Base-by-base conservation (phyloP, 2,797 vertebrate species). In the Stomatorhinus walkeri region DNA sequence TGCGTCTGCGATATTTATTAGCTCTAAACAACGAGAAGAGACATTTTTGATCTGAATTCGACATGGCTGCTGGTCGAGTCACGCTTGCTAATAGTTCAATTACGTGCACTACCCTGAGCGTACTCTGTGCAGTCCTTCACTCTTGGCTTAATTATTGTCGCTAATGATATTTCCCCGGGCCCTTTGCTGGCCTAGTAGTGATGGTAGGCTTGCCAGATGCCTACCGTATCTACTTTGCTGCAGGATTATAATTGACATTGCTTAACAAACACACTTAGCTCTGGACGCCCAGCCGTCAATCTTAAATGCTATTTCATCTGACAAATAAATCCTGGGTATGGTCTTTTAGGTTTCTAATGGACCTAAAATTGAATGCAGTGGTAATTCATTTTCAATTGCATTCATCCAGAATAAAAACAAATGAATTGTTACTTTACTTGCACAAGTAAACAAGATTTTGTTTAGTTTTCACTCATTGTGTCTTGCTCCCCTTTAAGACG, bases 21-120 rank as follows among this genome's bases (percentile, higher is more conserved):
- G 40, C 22, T 3, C 43, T 40, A 40, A 85, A 79, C 52, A 88
- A 64, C 19, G 22, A 85, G 12, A 85, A 36, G 19, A 46, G 51
- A 28, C 8, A 24, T 76, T 83, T 88, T 88, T 52, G 32, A 87
- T 89, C 28, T 86, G 68, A 87, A 89, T 89, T 51, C 19, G 85
- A 68, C 64, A 51, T 76, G 59, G 43, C 83, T 59, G 64, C 68
- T 24, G 22, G 46, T 89, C 19, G 10, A 56, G 83, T 32, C 61
- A 76, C 40, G 59, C 59, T 40, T 19, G 8, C 88, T 86, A 56
- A 86, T 89, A 52, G 64, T 68, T 88, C 87, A 88, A 76, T 88
- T 79, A 88, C 72, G 8, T 49, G 2, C 43, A 12, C 36, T 76
- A 48, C 68, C 43, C 87, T 87, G 16, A 64, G 54, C 19, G n/a